These are phyloP conservation scores for Lethrus apterus DNA, from an alignment of 1,140 invertebrate species.

Conservation along the genomic window DNA sequence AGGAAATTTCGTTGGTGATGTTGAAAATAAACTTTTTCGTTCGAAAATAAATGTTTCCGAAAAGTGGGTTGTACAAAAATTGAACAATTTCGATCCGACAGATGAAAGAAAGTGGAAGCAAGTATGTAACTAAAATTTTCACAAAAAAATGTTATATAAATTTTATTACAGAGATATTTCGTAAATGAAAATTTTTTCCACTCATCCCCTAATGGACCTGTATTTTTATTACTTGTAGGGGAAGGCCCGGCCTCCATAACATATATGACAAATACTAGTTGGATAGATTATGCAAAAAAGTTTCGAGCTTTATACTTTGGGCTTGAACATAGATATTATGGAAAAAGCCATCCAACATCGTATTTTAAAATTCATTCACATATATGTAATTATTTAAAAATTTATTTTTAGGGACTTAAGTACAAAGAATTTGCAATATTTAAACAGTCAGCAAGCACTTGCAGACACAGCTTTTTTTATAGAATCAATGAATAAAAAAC, in stretches of 20 bases:
- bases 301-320: constrained; percentile 77
- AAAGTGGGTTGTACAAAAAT: constrained; percentile 67
- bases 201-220: constrained; percentile 56
- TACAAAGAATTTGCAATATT: constrained; percentile 66
- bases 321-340: constrained; percentile 91
- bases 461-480: constrained; percentile 83
- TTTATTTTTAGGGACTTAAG: constrained; percentile 60
- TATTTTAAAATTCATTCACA: constrained; percentile 36
- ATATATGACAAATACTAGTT: constrained; percentile 81
- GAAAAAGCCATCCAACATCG: constrained; percentile 80
- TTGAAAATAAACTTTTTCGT: constrained; percentile 26
- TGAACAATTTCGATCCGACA: constrained; percentile 70
- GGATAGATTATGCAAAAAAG: constrained; percentile 75
- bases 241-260: constrained; percentile 60
- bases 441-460: constrained; percentile 81
- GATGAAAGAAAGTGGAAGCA: constrained; percentile 64
- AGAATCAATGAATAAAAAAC: constrained; percentile 54
- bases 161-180: constrained; percentile 61
- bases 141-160: constrained; percentile 16
- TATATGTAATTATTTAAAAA: not conserved
- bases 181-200: constrained; percentile 66
- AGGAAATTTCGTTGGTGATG: constrained; percentile 32
- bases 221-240: constrained; percentile 87
- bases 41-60: constrained; percentile 45
- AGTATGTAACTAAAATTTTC: constrained; percentile 42